phyloP scores from a whole-genome alignment of 2,113 vertebrate genomes.

The Ceyx melanurus region DNA sequence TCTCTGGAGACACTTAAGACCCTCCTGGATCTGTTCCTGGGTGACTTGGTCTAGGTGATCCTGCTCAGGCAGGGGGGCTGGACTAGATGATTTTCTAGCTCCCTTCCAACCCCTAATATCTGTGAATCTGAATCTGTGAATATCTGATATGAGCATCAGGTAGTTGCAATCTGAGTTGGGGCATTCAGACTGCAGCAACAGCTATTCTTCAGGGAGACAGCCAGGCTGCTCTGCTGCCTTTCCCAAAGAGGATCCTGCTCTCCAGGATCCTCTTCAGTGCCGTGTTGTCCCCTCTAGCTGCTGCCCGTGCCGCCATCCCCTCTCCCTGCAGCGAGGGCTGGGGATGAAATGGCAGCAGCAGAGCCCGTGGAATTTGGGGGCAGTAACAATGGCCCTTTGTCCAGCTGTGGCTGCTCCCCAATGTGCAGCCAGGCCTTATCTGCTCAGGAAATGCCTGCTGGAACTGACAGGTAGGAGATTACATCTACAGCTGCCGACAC shows the following conservation, averaged over 20 bases:
- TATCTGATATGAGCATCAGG: not conserved
- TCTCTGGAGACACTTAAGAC: too few relatives aligned
- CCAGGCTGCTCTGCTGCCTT: not conserved
- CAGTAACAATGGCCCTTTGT: slow-evolving; percentile 90
- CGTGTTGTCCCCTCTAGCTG: too few relatives aligned
- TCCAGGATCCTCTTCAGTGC: too few relatives aligned
- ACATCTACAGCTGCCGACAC: slow-evolving; percentile 84
- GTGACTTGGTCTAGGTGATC: too few relatives aligned
- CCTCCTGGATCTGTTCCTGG: too few relatives aligned
- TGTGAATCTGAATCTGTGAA: too few relatives aligned
- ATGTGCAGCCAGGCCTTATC: slow-evolving; percentile 81
- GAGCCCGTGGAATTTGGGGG: slow-evolving; percentile 70
- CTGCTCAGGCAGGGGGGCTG: too few relatives aligned
- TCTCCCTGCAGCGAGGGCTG: not conserved
- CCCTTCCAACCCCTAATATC: too few relatives aligned
- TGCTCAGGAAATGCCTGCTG: slow-evolving; percentile 85
- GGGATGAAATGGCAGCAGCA: slow-evolving; percentile 46
- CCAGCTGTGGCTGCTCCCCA: slow-evolving; percentile 74
- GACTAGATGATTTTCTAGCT: too few relatives aligned
- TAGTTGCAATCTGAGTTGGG: not conserved
- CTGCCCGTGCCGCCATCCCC: too few relatives aligned
- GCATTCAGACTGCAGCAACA: not conserved
- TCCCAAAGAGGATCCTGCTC: not conserved
- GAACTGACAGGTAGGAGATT: slow-evolving; percentile 89
- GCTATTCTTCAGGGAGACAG: not conserved